Evolutionary conservation across 2,113 vertebrate genomes (phyloP), one percentile per base, ranked within the genome.

Genomic region (Megaceryle torquata): DNA sequence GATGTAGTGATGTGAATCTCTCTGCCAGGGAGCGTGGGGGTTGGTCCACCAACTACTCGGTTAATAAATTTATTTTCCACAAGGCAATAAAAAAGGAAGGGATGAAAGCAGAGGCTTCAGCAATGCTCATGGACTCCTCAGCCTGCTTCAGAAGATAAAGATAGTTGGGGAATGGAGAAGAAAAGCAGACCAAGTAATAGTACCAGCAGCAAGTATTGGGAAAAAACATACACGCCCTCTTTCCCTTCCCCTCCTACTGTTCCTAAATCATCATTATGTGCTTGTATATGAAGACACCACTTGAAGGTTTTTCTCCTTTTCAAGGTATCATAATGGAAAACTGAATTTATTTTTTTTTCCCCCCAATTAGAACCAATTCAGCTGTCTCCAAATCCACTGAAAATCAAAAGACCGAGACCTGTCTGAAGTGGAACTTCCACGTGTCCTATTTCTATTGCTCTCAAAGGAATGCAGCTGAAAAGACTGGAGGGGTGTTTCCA

Each of bases 11-110:
- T 61, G 95, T 21, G 65, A 80, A 88, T 92, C 81, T 72, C 91
- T 63, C 89, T 91, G 64, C 50, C 82, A 76, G 59, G 65, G 84
- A 71, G 25, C 1, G 44, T 19, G 68, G 79, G 67, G 85, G 77
- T 37, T 86, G 54, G 25, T 88, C 59, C 54, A 86, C 31, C 72
- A 88, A 67, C 60, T 91, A 91, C 28, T 86, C 63, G 71, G 46
- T 75, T 91, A 91, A 75, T 91, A 77, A 29, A 93, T 90, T 94
- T 82, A 69, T 96, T 94, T 96, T 96, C 91, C 69, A 91, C 25
- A 1, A 87, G 86, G 86, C 59, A 87, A 56, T 83, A 37, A 75
- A 87, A 95, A 94, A 67, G 37, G 43, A 39, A 86, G 48, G 56
- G 41, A 77, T 53, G 60, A 94, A 93, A 86, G 70, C 37, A 87